These are phyloP conservation scores for Oenanthe oenanthe DNA, from an alignment of 2,113 vertebrate genomes.

Conservation along the genomic window DNA sequence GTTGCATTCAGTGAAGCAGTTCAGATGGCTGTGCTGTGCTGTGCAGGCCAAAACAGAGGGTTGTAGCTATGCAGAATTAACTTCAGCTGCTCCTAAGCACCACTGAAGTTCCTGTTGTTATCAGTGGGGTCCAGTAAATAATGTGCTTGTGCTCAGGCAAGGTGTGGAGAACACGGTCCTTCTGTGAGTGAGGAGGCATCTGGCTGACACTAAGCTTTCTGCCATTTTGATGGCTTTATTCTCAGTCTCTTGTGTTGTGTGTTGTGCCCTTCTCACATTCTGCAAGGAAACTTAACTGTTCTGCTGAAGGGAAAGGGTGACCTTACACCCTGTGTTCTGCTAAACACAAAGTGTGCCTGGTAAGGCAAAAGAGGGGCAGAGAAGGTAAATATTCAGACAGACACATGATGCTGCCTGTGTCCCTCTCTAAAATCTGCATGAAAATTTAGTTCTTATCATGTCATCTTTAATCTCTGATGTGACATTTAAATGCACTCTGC, in stretches of 20 bases:
- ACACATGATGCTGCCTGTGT: background rate
- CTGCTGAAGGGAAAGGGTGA: background rate
- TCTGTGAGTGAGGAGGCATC: background rate
- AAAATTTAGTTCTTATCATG: background rate
- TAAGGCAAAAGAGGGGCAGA: background rate
- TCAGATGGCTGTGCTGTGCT: accelerated
- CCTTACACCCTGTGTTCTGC: background rate
- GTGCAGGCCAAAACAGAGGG: background rate
- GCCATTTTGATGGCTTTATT: background rate
- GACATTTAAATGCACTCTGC: background rate
- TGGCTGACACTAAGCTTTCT: background rate
- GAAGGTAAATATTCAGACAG: background rate
- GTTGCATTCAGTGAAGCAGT: background rate
- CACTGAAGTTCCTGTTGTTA: background rate
- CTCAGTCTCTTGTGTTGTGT: background rate
- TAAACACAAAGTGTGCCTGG: background rate
- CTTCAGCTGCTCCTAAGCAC: background rate
- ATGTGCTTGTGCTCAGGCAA: background rate
- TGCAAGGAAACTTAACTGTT: background rate
- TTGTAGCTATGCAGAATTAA: background rate
- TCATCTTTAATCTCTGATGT: background rate
- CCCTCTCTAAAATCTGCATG: background rate
- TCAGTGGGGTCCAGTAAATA: background rate
- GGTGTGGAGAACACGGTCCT: background rate
- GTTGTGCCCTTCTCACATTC: background rate